Evolutionary conservation across 2,113 vertebrate species (phyloP).

Genomic region (Dasyprocta punctata): DNA sequence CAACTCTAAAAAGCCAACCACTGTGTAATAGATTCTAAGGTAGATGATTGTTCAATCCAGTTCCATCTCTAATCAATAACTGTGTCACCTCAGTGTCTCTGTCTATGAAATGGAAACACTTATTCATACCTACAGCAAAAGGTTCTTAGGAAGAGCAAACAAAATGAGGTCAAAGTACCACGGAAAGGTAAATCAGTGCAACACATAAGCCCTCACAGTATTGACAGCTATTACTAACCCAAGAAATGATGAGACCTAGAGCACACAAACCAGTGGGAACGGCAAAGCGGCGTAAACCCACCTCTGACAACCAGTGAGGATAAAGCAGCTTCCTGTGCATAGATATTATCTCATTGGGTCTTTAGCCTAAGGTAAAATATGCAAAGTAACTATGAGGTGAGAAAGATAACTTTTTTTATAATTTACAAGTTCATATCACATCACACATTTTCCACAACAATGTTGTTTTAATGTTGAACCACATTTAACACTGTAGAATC

Average conservation of each 20-base stretch:
- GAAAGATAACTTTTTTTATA: constrained; percentile 27
- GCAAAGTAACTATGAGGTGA: constrained; percentile 28
- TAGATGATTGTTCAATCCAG: not conserved
- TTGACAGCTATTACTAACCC: not conserved
- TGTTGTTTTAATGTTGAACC: constrained; percentile 13
- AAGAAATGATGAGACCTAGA: not conserved
- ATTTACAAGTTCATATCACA: constrained; percentile 57
- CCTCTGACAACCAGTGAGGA: not conserved
- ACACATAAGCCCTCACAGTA: not conserved
- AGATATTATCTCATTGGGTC: not conserved
- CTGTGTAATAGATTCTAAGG: not conserved
- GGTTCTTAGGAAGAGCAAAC: not conserved
- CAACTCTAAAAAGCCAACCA: not conserved
- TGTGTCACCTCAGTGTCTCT: not conserved
- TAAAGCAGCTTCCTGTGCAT: not conserved
- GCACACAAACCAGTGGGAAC: not conserved
- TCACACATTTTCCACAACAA: constrained; percentile 10
- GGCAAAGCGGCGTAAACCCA: not conserved
- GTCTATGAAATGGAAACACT: not conserved
- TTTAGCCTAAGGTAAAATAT: constrained; percentile 2
- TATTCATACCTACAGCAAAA: not conserved
- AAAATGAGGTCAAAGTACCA: not conserved
- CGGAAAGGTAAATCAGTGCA: not conserved
- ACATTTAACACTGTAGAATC: constrained; percentile 24
- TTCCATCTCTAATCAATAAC: not conserved